phyloP scores from a whole-genome alignment of 2,888 invertebrate species.

The Hydropsyche betteni region DNA sequence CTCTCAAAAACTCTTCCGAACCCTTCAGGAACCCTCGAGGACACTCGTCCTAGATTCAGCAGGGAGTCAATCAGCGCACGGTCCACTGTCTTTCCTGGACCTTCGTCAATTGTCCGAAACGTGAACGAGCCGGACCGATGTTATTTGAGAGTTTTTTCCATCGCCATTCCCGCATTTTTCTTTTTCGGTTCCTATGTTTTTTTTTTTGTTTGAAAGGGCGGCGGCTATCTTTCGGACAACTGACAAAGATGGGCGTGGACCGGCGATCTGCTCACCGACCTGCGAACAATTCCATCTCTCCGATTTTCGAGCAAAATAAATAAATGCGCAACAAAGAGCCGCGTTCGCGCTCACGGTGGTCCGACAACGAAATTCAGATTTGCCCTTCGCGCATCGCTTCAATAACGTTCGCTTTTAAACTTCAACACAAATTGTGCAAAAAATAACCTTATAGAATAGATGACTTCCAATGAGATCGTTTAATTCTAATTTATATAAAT shows the following conservation, averaged over 20 bases:
- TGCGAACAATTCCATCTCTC: constrained; percentile 29
- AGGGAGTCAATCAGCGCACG: constrained; percentile 3
- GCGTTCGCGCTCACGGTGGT: constrained; percentile 30
- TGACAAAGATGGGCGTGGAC: constrained; percentile 35
- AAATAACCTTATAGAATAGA: too few species aligned
- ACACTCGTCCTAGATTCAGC: too few species aligned
- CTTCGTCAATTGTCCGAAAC: constrained; percentile 35
- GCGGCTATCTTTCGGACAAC: constrained; percentile 28
- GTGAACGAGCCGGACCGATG: constrained; percentile 19
- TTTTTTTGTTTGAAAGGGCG: constrained; percentile 23
- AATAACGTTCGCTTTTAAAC: too few species aligned
- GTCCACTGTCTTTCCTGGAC: constrained; percentile 1
- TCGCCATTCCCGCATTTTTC: neutral
- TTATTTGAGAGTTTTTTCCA: constrained; percentile 12
- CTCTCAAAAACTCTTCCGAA: too few species aligned
- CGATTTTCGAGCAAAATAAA: constrained; percentile 34
- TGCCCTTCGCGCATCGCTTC: neutral
- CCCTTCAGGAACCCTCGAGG: too few species aligned
- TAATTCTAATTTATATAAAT: too few species aligned
- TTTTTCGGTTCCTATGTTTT: too few species aligned
- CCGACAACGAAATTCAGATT: constrained; percentile 25
- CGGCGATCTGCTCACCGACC: constrained; percentile 30
- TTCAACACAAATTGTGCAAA: too few species aligned
- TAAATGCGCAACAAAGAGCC: constrained; percentile 28
- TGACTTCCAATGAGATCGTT: too few species aligned